These are phyloP conservation scores for Drosophila eohydei DNA, from an alignment of 2,888 invertebrate genomes.

Conservation along the genomic window DNA sequence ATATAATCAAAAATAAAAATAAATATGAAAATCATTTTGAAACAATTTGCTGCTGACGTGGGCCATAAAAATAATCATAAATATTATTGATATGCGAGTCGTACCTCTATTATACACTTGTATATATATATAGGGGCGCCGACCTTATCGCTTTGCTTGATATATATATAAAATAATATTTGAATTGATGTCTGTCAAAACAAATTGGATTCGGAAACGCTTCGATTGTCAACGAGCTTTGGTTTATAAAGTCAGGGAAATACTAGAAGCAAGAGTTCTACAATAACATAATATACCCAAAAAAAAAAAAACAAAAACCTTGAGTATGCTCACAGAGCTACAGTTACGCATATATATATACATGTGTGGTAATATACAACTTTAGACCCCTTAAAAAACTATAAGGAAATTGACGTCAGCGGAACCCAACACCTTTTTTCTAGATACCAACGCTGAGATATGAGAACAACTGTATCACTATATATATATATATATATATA, in stretches of 20 bases:
- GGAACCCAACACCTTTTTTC: conserved; percentile 65
- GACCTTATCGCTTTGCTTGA: conserved; percentile 34
- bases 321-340: conserved; percentile 1
- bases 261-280: neutral
- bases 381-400: conserved; percentile 4
- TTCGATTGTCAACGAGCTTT: conserved; percentile 6
- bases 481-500: conserved; percentile 8
- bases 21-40: conserved; percentile 4
- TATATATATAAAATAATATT: conserved; percentile 10
- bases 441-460: conserved; percentile 49
- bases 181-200: conserved; percentile 32
- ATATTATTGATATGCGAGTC: conserved; percentile 29
- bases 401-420: conserved; percentile 63
- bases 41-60: conserved; percentile 33
- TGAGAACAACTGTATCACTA: conserved; percentile 48
- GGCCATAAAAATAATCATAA: conserved; percentile 21
- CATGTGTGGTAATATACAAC: conserved; percentile 8
- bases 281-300: neutral
- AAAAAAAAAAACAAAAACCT: conserved; percentile 5
- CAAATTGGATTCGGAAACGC: conserved; percentile 38
- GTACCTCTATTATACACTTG: conserved; percentile 2
- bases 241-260: conserved; percentile 1
- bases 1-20: neutral
- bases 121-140: conserved; percentile 27
- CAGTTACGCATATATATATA: neutral